Evolutionary conservation across 2,113 vertebrate genomes (phyloP), one percentile per base, ranked within the genome.

Genomic region (Rhinogobius similis): DNA sequence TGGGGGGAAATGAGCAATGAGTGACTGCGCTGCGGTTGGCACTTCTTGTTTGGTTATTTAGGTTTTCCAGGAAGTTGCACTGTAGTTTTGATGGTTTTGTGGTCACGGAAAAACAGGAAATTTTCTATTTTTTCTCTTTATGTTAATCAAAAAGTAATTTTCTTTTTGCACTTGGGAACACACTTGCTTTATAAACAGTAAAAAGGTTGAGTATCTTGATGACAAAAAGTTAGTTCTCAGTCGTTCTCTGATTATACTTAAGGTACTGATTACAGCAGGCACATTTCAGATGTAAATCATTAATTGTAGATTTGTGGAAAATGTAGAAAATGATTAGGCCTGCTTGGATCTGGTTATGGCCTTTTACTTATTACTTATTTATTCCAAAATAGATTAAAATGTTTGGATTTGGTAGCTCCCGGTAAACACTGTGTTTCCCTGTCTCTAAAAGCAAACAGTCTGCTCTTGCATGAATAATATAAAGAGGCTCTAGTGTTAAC

Each of bases 141-240:
- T 29, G 3, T 27, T 38, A 41, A 65, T 52, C 24, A 23, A 66
- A 65, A 55, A 66, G 52, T 62, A 58, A 41, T 61, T 74, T 61
- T 46, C 5, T 32, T 26, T 43, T 26, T 65, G 29, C 32, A 14
- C 27, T 24, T 18, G 41, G 7, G 8, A 63, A 61, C 41, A 48
- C 39, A 14, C 55, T 76, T 61, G 36, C n/a, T 62, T 62, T 24
- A 21, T 43, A 62, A 46, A 52, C 23, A 52, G 38, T 27, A 18
- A 52, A 48, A 61, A 77, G 44, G 41, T 69, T 46, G 4, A 62
- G n/a, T n/a, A n/a, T n/a, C n/a, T n/a, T n/a, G n/a, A n/a, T n/a
- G n/a, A n/a, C n/a, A n/a, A n/a, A n/a, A n/a, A n/a, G n/a, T n/a
- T 13, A 14, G 39, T 41, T 41, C 39, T 41, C 39, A 41, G 39